A percentile compares a stretch with the other conserved stretches of the same genome.
phyloP scores from a whole-genome alignment of 2,113 vertebrate species.

The Phyllostomus hastatus region DNA sequence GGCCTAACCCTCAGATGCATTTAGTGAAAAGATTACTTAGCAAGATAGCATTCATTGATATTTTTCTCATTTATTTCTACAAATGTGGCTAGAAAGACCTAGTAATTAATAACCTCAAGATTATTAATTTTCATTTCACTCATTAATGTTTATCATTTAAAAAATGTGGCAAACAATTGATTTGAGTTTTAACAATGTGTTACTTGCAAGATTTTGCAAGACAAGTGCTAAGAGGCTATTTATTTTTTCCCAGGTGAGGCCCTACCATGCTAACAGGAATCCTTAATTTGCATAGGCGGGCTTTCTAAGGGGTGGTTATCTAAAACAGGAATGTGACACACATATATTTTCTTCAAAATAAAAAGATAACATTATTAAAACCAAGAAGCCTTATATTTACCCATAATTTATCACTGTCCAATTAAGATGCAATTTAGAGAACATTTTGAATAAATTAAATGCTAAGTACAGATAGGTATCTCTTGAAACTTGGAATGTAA shows the following conservation, averaged over 20 bases:
- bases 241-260: neutral
- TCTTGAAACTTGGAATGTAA: neutral
- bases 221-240: neutral
- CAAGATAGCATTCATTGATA: neutral
- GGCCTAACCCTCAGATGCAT: neutral
- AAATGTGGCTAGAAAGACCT: neutral
- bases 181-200: neutral
- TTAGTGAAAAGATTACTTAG: neutral
- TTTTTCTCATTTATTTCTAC: neutral
- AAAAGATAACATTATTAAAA: neutral
- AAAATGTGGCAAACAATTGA: neutral
- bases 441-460: neutral
- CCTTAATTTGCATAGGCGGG: neutral
- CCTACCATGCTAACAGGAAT: neutral
- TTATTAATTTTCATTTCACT: constrained; percentile 13
- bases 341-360: constrained; percentile 24
- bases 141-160: neutral
- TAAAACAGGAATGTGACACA: neutral
- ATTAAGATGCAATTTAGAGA: neutral
- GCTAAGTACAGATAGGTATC: neutral
- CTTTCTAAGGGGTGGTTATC: neutral
- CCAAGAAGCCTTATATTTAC: neutral
- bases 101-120: constrained; percentile 7
- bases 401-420: neutral
- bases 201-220: neutral